Percentiles rank a stretch among this genome's conserved stretches.
Conservation (phyloP, 2,888 invertebrate species). For the Tachystola acroxantha region DNA sequence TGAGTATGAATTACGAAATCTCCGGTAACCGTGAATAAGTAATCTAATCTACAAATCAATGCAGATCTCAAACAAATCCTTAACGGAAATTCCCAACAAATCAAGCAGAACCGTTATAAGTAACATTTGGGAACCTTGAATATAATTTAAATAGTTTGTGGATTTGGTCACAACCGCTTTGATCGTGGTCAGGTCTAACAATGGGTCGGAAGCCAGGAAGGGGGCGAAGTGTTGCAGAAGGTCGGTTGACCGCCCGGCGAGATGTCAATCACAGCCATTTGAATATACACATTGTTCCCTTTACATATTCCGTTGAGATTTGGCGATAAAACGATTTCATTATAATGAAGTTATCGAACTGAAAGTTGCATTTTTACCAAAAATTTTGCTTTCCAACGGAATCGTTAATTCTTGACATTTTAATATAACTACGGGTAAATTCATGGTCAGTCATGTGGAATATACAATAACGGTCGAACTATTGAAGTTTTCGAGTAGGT, state of each 20-base stretch:
- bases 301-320: slow-evolving; percentile 63
- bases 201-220: slow-evolving; percentile 46
- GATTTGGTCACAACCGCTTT: slow-evolving; percentile 59
- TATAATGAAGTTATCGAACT: slow-evolving; percentile 59
- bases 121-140: slow-evolving; percentile 31
- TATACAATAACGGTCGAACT: slow-evolving; percentile 56
- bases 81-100: slow-evolving; percentile 54
- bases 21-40: too few relatives aligned
- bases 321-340: slow-evolving; percentile 59
- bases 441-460: slow-evolving; percentile 51
- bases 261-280: slow-evolving; percentile 74
- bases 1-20: too few relatives aligned
- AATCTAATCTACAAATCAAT: too few relatives aligned
- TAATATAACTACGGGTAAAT: too few relatives aligned
- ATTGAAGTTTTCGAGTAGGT: slow-evolving; percentile 25
- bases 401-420: slow-evolving; percentile 25
- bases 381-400: slow-evolving; percentile 39
- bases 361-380: slow-evolving; percentile 52
- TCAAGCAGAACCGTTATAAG: slow-evolving; percentile 33
- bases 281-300: slow-evolving; percentile 64
- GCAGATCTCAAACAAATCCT: slow-evolving; percentile 1
- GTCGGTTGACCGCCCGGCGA: slow-evolving; percentile 66
- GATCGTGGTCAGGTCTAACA: slow-evolving; percentile 65
- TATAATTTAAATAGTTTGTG: slow-evolving; percentile 58
- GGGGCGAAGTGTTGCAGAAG: slow-evolving; percentile 31